Base-by-base conservation (phyloP, 1,140 invertebrate genomes). In the Aporrectodea caliginosa region DNA sequence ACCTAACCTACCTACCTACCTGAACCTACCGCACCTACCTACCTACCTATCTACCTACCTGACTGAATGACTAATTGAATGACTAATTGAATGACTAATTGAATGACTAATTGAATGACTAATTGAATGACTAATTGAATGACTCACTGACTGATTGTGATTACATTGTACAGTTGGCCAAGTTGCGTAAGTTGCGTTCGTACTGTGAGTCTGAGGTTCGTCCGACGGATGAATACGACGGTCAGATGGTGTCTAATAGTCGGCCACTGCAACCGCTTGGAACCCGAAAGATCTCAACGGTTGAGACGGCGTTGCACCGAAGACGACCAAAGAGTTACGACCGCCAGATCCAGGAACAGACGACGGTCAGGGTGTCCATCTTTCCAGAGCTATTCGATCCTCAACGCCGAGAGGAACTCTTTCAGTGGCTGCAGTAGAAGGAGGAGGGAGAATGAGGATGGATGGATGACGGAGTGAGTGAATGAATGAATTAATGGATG, bases 291-390 rank as follows among this genome's bases (percentile, higher is more conserved):
- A 76, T 76, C 16, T 76, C 33, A 22, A 30, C 75, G 35, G 32
- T 35, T 2, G 75, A 76, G 29, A 76, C 43, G 16, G 35, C 29
- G n/a, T 29, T 76, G 29, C 33, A 35, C 35, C 33, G 75, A 6
- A 35, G 75, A 76, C 33, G 75, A 35, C 75, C 75, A 22, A 76
- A 76, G 35, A 76, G 75, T 58, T 76, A 76, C 29, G 75, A 76
- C 29, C 32, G 75, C 34, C 34, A 35, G 16, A 16, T 76, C 14
- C 75, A 76, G 35, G 75, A 76, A n/a, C 75, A 76, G 75, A 76
- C 75, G 31, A 76, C 75, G n/a, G 75, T 76, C 34, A 76, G 75
- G 35, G 75, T 76, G 29, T 76, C 75, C 16, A 76, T 76, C 35
- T 76, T 76, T 22, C 75, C 75, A 1, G 75, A 76, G 31, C 43